A percentile compares a stretch with the other conserved stretches of the same genome.
These are phyloP conservation scores for Dioctria linearis DNA, from an alignment of 2,888 invertebrate genomes.

Conservation along the genomic window DNA sequence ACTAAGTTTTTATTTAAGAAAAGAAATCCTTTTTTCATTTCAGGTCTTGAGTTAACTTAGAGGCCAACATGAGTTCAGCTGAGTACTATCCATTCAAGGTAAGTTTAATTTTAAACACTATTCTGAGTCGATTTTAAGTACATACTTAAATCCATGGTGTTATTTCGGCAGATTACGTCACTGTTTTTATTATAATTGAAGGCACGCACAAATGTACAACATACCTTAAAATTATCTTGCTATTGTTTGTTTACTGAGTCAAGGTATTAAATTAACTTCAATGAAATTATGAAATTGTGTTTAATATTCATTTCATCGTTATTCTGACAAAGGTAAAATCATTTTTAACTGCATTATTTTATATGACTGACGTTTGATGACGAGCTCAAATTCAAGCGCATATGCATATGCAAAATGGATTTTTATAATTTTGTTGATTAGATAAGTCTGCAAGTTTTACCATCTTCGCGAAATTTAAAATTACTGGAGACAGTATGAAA, in stretches of 20 bases:
- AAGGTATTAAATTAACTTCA: background rate
- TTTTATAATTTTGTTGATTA: too few relatives aligned
- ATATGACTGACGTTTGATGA: too few relatives aligned
- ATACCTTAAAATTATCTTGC: background rate
- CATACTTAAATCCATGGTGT: background rate
- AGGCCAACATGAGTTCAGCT: conserved; percentile 80
- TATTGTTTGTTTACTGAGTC: conserved; percentile 1
- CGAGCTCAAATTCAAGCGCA: too few relatives aligned
- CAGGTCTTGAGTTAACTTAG: conserved; percentile 66
- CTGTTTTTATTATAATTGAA: background rate
- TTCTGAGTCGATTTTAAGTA: background rate
- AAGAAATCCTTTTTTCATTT: conserved; percentile 62
- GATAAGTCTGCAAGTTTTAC: too few relatives aligned
- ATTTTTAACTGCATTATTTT: too few relatives aligned
- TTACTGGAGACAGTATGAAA: too few relatives aligned
- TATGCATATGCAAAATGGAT: too few relatives aligned
- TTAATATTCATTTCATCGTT: background rate
- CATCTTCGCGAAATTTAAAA: too few relatives aligned
- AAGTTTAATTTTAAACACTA: conserved; percentile 64
- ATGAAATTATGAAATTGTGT: background rate
- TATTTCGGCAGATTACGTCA: conserved; percentile 1
- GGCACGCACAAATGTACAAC: background rate
- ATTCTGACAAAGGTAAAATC: too few relatives aligned
- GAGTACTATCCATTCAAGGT: conserved; percentile 92
- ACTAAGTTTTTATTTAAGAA: background rate